These are phyloP conservation scores for Champsocephalus gunnari DNA, from an alignment of 2,797 vertebrate species.

Conservation along the genomic window DNA sequence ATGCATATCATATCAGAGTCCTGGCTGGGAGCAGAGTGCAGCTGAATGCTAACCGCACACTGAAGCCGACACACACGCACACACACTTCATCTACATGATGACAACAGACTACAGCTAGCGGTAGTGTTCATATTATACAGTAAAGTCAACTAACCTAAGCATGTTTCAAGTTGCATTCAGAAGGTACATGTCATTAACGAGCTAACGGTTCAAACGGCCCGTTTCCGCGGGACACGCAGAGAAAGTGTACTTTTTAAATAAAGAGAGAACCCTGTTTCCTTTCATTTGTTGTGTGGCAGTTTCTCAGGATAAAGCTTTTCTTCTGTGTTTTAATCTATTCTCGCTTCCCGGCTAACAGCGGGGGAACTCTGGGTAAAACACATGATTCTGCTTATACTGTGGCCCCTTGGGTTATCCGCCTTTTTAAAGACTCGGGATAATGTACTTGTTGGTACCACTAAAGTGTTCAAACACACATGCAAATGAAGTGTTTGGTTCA, in stretches of 20 bases:
- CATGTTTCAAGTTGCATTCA: slow-evolving; percentile 61
- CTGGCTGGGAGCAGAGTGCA: slow-evolving; percentile 3
- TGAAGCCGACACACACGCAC: slow-evolving; percentile 29
- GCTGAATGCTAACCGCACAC: slow-evolving; percentile 38
- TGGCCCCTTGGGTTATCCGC: too few relatives aligned
- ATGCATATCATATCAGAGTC: slow-evolving; percentile 42
- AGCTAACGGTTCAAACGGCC: slow-evolving; percentile 33
- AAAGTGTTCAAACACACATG: not conserved
- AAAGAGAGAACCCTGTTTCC: slow-evolving; percentile 61
- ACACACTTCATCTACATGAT: slow-evolving; percentile 18
- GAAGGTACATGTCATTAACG: slow-evolving; percentile 30
- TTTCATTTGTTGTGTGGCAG: slow-evolving; percentile 45
- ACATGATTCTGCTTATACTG: too few relatives aligned
- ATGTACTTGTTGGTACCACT: not conserved
- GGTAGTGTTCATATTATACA: slow-evolving; percentile 57
- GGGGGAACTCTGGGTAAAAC: too few relatives aligned
- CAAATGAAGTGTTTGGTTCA: not conserved
- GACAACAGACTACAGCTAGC: slow-evolving; percentile 8
- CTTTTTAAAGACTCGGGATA: too few relatives aligned
- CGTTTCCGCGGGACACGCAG: slow-evolving; percentile 9
- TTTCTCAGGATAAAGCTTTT: slow-evolving; percentile 18
- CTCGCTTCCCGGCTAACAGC: too few relatives aligned
- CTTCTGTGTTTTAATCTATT: too few relatives aligned
- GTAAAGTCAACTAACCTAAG: slow-evolving; percentile 76
- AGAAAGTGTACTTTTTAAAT: slow-evolving; percentile 12